Base-by-base conservation (phyloP, 2,888 invertebrate genomes). In the Nomada ruficornis region DNA sequence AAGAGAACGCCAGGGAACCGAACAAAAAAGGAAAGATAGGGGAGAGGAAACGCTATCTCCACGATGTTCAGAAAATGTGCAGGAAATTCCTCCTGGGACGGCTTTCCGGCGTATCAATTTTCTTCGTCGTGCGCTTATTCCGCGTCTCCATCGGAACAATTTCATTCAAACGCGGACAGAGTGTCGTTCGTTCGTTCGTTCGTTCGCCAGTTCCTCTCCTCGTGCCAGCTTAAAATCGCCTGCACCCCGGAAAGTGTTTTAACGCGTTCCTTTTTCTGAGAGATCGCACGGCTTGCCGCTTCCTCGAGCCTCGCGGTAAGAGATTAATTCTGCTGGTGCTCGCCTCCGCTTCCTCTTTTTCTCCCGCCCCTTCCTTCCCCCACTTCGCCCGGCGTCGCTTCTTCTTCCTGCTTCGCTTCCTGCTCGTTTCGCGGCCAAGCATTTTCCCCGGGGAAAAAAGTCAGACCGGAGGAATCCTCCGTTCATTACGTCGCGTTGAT, bases 401-500 rank as follows among this genome's bases (percentile, higher is more conserved):
- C 44, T 2, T 29, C 63, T 44, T n/a, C 57, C 26, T 59, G 5
- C 20, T 29, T 60, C 44, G 18, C 47, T 71, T 54, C 44, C 47
- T 60, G 36, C 67, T 13, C 62, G 47, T 62, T 52, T 52, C 76
- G 72, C 65, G 73, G 73, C 62, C 78, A 73, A 65, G 76, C 70
- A 74, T 84, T 86, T 80, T 57, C 77, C 62, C 70, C 57, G 23
- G 55, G 71, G 18, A 36, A 42, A 13, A 55, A 67, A 80, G 65
- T 72, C 68, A 74, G 62, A 81, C 77, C 67, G 72, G 72, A 68
- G 85, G 83, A 80, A 83, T 82, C 81, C 76, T 75, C 54, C 67
- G 78, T 82, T 84, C 87, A 70, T 87, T 87, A 85, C 75, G 73
- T 59, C 76, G 78, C 83, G 86, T 75, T 85, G 86, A 85, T 86